Evolutionary conservation across 1,140 invertebrate genomes (phyloP), one percentile per base, ranked within the genome.

Genomic region (Trichogramma pretiosum): DNA sequence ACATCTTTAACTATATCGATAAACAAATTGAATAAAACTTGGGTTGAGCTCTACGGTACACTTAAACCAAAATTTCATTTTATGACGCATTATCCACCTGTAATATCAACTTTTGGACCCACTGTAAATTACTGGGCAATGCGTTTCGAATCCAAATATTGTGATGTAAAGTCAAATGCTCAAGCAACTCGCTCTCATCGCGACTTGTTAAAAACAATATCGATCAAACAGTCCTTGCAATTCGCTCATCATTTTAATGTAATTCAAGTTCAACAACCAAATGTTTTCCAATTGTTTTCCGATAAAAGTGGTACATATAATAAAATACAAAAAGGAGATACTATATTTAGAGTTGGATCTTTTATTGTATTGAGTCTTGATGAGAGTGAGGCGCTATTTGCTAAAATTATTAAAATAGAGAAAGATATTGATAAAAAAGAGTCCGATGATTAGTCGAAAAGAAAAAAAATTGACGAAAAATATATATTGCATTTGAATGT

Each of bases 131-230:
- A 43, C 41, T 53, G 48, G 34, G 48, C 45, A 11, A 55, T 51
- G 50, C 40, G 53, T 17, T 9, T 17, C 14, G 51, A 55, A 39
- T 53, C 53, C 1, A 46, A 52, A 24, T 53, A 57, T 26, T n/a
- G 53, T 10, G 46, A 57, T 13, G 10, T 57, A 2, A 57, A 55
- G 43, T 22, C 23, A 8, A 26, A 50, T 14, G 40, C 46, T 32
- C 34, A 50, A 17, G 37, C 17, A 38, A 18, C 46, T 16, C 42
- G 46, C 16, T 50, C 37, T 19, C 36, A 46, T 1, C 14, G 13
- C 18, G 50, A 54, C 26, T 26, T 56, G 14, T 7, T 41, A 17
- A 52, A 52, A 46, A 53, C 46, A 14, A 38, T 54, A 16, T 48
- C 38, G 18, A 34, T 41, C 18, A 46, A 39, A 14, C 46, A 48